Percentiles rank a stretch among this genome's conserved stretches.
Conservation (phyloP, 2,113 vertebrate species). For the Etia nguti region DNA sequence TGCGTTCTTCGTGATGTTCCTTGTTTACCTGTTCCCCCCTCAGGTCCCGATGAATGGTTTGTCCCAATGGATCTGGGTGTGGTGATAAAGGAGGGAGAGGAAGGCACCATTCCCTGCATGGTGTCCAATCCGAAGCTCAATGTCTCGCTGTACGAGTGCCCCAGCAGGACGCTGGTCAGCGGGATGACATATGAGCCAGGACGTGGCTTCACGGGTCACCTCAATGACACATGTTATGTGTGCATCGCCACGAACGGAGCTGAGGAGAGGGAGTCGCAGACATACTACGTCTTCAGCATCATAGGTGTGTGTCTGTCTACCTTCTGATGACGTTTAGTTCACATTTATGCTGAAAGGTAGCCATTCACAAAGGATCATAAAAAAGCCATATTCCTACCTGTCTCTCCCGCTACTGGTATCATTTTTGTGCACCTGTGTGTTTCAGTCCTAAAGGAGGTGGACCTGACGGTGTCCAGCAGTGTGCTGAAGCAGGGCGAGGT, state of each 20-base stretch:
- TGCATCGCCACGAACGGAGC: constrained; percentile 75
- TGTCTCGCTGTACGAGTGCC: constrained; percentile 80
- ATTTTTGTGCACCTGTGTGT: neutral
- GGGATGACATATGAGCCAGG: constrained; percentile 69
- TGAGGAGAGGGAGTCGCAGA: constrained; percentile 73
- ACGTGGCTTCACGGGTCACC: constrained; percentile 80
- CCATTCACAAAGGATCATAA: neutral
- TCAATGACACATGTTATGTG: constrained; percentile 84
- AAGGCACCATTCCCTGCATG: constrained; percentile 82
- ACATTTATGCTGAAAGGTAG: neutral
- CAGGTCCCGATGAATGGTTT: constrained; percentile 85
- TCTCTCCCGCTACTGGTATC: neutral
- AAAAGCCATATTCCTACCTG: neutral
- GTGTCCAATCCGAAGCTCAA: constrained; percentile 83
- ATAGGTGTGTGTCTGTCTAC: constrained; percentile 43
- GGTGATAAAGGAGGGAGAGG: constrained; percentile 77
- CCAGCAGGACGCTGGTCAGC: constrained; percentile 52
- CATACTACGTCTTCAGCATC: constrained; percentile 83
- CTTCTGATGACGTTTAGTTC: neutral
- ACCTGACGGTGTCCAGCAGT: constrained; percentile 75
- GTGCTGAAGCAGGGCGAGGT: constrained; percentile 83
- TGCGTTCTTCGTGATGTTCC: neutral
- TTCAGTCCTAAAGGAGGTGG: constrained; percentile 76
- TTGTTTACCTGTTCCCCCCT: neutral
- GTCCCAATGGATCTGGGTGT: constrained; percentile 67